These are phyloP conservation scores for Aphelenchoides fujianensis DNA, from an alignment of 1,140 invertebrate species.

Conservation along the genomic window DNA sequence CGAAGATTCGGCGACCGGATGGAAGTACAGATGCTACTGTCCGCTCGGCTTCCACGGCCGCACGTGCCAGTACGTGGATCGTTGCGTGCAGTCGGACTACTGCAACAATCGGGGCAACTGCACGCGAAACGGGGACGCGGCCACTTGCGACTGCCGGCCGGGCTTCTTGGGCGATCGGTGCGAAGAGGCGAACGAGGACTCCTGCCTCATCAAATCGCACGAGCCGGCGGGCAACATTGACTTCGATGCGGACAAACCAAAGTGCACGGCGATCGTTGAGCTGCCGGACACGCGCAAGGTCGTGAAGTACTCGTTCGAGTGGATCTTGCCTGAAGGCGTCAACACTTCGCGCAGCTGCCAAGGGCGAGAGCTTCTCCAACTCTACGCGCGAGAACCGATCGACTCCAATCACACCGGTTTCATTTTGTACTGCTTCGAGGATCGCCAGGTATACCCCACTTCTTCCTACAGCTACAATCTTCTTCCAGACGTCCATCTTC, in stretches of 20 bases:
- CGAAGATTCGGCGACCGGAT: too few relatives aligned
- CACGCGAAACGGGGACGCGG: not conserved
- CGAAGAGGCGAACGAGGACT: constrained; percentile 35
- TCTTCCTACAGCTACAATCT: too few relatives aligned
- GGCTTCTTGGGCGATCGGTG: constrained; percentile 35
- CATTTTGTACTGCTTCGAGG: too few relatives aligned
- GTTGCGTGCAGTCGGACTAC: constrained; percentile 15
- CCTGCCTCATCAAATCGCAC: constrained; percentile 31
- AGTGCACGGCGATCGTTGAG: constrained; percentile 39
- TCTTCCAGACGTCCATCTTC: too few relatives aligned
- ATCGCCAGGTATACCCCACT: too few relatives aligned
- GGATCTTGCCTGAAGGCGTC: too few relatives aligned
- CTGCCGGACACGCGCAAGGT: constrained; percentile 45
- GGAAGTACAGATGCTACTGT: constrained; percentile 63
- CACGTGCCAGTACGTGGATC: constrained; percentile 56
- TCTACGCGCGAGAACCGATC: too few relatives aligned
- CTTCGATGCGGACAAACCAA: constrained; percentile 24
- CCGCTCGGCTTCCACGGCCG: constrained; percentile 57
- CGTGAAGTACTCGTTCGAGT: too few relatives aligned
- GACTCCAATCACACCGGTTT: too few relatives aligned
- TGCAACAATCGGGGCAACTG: constrained; percentile 32
- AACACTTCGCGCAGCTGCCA: too few relatives aligned
- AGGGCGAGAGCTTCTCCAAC: too few relatives aligned
- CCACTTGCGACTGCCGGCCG: constrained; percentile 32
- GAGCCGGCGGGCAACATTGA: constrained; percentile 41